A percentile compares a stretch with the other conserved stretches of the same genome.
Conservation (phyloP, 2,113 vertebrate genomes). For the Cromileptes altivelis region DNA sequence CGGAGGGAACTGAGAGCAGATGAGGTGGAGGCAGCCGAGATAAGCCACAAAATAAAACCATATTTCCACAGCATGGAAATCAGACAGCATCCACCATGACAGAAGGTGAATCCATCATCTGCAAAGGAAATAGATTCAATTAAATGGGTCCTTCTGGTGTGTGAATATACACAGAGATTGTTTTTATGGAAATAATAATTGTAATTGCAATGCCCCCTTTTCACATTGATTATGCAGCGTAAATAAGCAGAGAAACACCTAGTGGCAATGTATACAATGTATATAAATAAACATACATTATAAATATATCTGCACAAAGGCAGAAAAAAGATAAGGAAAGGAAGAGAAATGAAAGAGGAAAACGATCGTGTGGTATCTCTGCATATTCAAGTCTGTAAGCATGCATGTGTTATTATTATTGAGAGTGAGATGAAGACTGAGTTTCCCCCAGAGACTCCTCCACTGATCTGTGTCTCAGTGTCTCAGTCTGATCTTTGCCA, state of each 20-base stretch:
- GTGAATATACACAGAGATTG: conserved; percentile 67
- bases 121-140: conserved; percentile 81
- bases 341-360: background rate
- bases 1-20: conserved; percentile 55
- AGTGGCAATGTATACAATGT: conserved; percentile 18
- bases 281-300: background rate
- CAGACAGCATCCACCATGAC: conserved; percentile 78
- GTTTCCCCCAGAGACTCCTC: conserved; percentile 63
- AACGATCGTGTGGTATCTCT: background rate
- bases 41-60: conserved; percentile 77
- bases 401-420: conserved; percentile 59
- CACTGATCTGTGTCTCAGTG: conserved; percentile 67
- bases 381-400: conserved; percentile 41
- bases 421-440: conserved; percentile 53
- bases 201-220: conserved; percentile 60
- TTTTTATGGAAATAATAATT: conserved; percentile 79
- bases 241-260: conserved; percentile 53
- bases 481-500: conserved; percentile 69
- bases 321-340: background rate
- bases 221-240: conserved; percentile 70
- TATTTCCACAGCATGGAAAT: conserved; percentile 78
- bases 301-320: background rate
- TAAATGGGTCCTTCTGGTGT: conserved; percentile 74
- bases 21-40: conserved; percentile 70
- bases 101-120: conserved; percentile 79